These are phyloP conservation scores for Cheirogaleus medius DNA, from an alignment of 2,113 vertebrate species.

Conservation along the genomic window DNA sequence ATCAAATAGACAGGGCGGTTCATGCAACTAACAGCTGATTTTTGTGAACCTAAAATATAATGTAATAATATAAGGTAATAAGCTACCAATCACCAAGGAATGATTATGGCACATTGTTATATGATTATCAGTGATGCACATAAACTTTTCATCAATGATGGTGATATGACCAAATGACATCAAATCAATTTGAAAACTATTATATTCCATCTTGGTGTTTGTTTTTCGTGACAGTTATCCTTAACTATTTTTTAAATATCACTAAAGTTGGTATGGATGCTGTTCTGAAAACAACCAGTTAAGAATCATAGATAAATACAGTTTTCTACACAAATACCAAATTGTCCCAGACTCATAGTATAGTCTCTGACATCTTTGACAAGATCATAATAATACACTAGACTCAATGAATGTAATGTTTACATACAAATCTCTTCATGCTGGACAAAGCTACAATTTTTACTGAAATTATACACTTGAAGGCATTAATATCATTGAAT, in stretches of 20 bases:
- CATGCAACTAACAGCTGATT: neutral
- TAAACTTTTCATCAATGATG: neutral
- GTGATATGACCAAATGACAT: neutral
- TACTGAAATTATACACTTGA: neutral
- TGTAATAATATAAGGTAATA: neutral
- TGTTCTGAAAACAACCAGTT: neutral
- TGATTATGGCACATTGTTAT: neutral
- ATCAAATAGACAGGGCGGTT: neutral
- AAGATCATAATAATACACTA: neutral
- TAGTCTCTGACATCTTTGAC: neutral
- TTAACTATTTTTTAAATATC: neutral
- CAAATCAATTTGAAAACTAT: neutral
- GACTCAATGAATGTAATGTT: neutral
- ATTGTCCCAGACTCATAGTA: neutral
- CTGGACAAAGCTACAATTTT: neutral
- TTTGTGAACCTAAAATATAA: neutral
- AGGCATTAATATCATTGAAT: neutral
- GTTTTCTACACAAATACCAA: slow-evolving; percentile 1
- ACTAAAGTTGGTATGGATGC: neutral
- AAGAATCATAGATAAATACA: neutral
- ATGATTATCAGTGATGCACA: neutral
- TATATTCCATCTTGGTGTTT: neutral
- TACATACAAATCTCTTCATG: neutral
- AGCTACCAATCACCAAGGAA: neutral
- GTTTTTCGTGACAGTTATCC: neutral